Base-by-base conservation (phyloP, 1,140 invertebrate species). In the Mamestra configurata region DNA sequence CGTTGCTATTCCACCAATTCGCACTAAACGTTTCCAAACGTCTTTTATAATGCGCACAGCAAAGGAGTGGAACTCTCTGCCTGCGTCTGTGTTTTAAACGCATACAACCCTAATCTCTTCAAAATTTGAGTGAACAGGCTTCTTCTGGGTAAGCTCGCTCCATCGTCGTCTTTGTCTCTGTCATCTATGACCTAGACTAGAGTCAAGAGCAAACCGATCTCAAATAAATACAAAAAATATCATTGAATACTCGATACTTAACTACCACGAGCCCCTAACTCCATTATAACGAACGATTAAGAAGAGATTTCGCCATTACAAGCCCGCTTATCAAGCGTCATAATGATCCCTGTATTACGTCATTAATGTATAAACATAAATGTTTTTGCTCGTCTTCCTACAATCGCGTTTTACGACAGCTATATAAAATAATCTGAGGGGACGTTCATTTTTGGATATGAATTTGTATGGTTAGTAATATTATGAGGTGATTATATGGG, bases 341-440 rank as follows among this genome's bases (percentile, higher is more conserved):
- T 27, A 55, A 55, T 55, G 51, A 55, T 24, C 22, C 22, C 22
- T 24, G 24, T 57, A 10, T 27, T 1, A 22, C 24, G 22, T 57
- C 53, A 57, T 57, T 57, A 57, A n/a, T n/a, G 53, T 22, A 1
- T 27, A 57, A 11, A 57, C 22, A 27, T 57, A 57, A 24, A 57
- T 27, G 53, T 13, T 57, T 55, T 27, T 15, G 15, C 53, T 57
- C 22, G 20, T 24, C 53, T 27, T 57, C 13, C 53, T 27, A 27
- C 15, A 15, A 15, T 7, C 53, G 10, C 10, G 22, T 13, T 57
- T 57, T 57, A 57, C 22, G 53, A 27, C 22, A 4, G 53, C 53
- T 10, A 57, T 57, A 57, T 57, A 57, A 57, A 57, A 57, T 57
- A 57, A 27, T 57, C 22, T 24, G 11, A 24, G 53, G 22, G 20